A percentile compares a stretch with the other conserved stretches of the same genome.
phyloP scores from a whole-genome alignment of 2,888 invertebrate species.

The Cerastoderma edule region DNA sequence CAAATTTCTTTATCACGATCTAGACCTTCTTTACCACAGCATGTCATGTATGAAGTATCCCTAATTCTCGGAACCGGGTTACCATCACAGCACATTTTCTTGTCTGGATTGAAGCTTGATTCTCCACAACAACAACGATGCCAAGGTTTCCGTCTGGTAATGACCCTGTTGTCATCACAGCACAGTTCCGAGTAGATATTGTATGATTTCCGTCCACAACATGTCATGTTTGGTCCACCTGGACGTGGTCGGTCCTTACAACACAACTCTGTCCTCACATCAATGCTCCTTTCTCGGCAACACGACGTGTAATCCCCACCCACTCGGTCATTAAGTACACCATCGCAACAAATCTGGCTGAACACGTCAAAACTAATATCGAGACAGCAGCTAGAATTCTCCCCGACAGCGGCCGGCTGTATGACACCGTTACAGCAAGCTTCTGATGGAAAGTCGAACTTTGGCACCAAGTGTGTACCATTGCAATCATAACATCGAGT shows the following conservation, averaged over 20 bases:
- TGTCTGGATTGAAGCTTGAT: no score
- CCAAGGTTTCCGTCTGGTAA: no score
- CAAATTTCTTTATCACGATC: no score
- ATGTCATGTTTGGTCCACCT: constrained; percentile 5
- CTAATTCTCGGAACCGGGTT: no score
- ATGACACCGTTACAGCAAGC: constrained; percentile 43
- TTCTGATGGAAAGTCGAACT: constrained; percentile 23
- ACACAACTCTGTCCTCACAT: constrained; percentile 32
- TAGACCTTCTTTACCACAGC: no score
- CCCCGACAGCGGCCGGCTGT: constrained; percentile 34
- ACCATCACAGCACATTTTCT: no score
- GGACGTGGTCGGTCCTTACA: constrained; percentile 27
- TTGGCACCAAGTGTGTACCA: neutral
- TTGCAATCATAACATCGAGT: constrained; percentile 18
- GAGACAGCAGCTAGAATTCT: constrained; percentile 47
- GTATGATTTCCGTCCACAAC: constrained; percentile 12
- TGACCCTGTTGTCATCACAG: no score
- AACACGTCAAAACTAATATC: constrained; percentile 47
- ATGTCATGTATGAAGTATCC: no score
- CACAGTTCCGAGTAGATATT: no score
- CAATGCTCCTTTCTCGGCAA: constrained; percentile 43
- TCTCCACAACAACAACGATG: no score
- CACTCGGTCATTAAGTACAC: constrained; percentile 40
- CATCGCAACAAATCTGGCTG: constrained; percentile 45
- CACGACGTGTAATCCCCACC: constrained; percentile 42